Evolutionary conservation across 2,113 vertebrate species (phyloP), one percentile per base, ranked within the genome.

Genomic region (Hippocampus guttulatus): DNA sequence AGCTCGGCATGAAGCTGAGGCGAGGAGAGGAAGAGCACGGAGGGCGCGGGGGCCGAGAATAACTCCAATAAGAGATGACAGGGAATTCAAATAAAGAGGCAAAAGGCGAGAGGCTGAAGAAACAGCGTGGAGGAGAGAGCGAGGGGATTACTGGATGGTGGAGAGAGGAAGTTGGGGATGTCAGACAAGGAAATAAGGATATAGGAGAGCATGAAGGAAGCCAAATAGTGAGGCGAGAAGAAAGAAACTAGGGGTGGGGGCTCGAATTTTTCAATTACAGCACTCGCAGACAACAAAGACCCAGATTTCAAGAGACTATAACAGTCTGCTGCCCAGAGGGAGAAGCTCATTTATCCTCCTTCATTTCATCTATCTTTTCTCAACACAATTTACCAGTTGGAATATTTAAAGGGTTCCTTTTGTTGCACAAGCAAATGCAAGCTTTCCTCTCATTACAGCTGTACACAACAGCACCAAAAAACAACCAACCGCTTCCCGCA

Each of bases 201-300:
- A 84, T 68, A 77, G 73, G 33, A 71, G 73, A 69, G 66, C 71
- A 78, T 67, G 74, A 75, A 75, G 67, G 55, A 75, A 57, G 67
- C 67, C 57, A 65, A 65, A 65, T 47, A 65, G 67, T 61, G 68
- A 55, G 80, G 63, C 77, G 70, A 73, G 47, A 75, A 76, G 67
- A 78, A 77, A 68, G 75, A 73, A 78, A 77, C 60, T 45, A 10
- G 45, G 14, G 45, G 45, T 47, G 45, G 8, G 84, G 68, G 77
- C 18, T 76, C 77, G 78, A 87, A 81, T 71, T 90, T 92, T 91
- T 92, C 86, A 91, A 90, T 91, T 90, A 91, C 84, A 81, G 86
- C 78, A 75, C 83, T 87, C 76, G 82, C 80, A 81, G 81, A 88
- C 84, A 87, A 90, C 89, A 92, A 91, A 90, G 89, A 86, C 79